A percentile compares a stretch with the other conserved stretches of the same genome.
phyloP scores from a whole-genome alignment of 1,140 invertebrate species.

The Phenacoccus solenopsis region DNA sequence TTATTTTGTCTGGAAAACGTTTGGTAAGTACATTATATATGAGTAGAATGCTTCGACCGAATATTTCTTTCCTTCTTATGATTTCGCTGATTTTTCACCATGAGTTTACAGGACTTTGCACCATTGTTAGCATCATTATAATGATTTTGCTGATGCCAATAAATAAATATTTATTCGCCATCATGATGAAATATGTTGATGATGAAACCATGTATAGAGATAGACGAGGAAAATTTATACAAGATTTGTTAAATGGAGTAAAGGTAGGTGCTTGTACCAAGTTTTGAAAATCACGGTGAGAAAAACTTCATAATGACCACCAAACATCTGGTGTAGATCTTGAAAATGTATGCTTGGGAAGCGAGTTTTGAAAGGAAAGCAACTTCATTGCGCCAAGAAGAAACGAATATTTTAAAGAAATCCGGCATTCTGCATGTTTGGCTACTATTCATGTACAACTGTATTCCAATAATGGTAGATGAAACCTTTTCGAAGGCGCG shows the following conservation, averaged over 20 bases:
- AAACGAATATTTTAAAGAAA: slow-evolving; percentile 68
- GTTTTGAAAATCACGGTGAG: too few relatives aligned
- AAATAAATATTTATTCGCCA: background rate
- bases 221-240: too few relatives aligned
- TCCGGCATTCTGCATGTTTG: slow-evolving; percentile 76
- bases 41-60: too few relatives aligned
- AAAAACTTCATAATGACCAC: too few relatives aligned
- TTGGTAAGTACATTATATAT: too few relatives aligned
- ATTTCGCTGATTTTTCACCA: background rate
- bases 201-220: too few relatives aligned
- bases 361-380: slow-evolving; percentile 76
- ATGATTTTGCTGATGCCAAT: too few relatives aligned
- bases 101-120: too few relatives aligned
- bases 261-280: background rate
- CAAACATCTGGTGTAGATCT: slow-evolving; percentile 45
- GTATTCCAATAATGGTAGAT: slow-evolving; percentile 87
- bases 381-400: slow-evolving; percentile 65
- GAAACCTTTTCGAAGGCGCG: background rate
- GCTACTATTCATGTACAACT: slow-evolving; percentile 88
- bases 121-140: too few relatives aligned
- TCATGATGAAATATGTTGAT: too few relatives aligned
- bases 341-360: slow-evolving; percentile 85
- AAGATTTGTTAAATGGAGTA: too few relatives aligned
- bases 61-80: too few relatives aligned
- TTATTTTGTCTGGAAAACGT: slow-evolving; percentile 77